Conservation (phyloP, 2,113 vertebrate species). For the Trachemys scripta region DNA sequence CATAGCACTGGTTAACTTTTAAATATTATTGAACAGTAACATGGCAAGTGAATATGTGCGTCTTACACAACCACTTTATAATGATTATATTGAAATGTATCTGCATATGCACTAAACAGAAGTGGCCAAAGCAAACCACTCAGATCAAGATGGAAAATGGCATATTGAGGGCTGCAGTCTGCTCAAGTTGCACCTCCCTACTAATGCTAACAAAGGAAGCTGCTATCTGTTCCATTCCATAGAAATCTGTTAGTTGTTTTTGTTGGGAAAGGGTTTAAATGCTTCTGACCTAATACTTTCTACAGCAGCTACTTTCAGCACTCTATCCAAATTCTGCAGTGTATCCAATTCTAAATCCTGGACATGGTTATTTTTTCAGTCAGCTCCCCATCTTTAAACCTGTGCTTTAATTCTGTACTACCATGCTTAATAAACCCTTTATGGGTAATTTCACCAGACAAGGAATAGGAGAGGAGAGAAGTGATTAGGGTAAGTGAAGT, state of each 20-base stretch:
- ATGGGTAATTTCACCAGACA: not conserved
- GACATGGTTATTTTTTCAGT: not conserved
- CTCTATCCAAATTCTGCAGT: not conserved
- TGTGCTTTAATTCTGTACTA: not conserved
- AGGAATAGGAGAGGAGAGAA: not conserved
- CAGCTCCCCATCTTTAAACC: not conserved
- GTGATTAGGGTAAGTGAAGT: not conserved
- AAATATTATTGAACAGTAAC: not conserved
- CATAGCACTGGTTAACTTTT: not conserved
- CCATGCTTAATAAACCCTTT: not conserved
- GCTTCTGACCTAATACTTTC: not conserved
- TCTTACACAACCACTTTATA: not conserved
- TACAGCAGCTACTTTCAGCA: not conserved
- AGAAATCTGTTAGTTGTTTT: not conserved
- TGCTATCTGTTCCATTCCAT: not conserved
- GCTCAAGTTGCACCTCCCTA: not conserved
- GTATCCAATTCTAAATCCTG: not conserved
- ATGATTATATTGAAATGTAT: not conserved
- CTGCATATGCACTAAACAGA: not conserved
- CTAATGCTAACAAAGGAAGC: not conserved
- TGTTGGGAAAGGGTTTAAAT: not conserved
- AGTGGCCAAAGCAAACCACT: not conserved
- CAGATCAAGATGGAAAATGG: not conserved
- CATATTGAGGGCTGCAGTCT: not conserved
- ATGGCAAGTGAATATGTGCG: not conserved